phyloP scores from a whole-genome alignment of 2,888 invertebrate genomes.

The Mactromeris polynyma region DNA sequence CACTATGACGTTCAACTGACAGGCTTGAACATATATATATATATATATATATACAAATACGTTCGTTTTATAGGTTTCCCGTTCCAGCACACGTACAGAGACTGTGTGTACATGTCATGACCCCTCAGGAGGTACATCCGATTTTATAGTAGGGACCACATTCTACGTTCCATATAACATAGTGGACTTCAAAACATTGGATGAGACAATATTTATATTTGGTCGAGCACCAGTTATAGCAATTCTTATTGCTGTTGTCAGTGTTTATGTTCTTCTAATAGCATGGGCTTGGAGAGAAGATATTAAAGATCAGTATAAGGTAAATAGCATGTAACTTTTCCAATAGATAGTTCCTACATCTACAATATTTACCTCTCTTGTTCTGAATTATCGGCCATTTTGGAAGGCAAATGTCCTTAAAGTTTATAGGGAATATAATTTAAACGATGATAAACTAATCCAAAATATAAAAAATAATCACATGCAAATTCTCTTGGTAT shows the following conservation, averaged over 20 bases:
- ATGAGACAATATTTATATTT: neutral
- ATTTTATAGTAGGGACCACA: conserved; percentile 74
- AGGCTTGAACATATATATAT: too few relatives aligned
- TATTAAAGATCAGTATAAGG: conserved; percentile 66
- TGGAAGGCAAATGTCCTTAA: too few relatives aligned
- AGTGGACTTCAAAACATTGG: conserved; percentile 85
- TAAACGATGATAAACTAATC: too few relatives aligned
- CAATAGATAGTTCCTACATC: too few relatives aligned
- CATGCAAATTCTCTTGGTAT: too few relatives aligned
- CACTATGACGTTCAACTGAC: too few relatives aligned
- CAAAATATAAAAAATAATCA: too few relatives aligned
- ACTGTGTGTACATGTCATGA: conserved; percentile 70
- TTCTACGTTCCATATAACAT: conserved; percentile 85
- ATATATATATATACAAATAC: too few relatives aligned
- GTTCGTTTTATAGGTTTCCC: conserved; percentile 63
- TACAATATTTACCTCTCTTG: too few relatives aligned
- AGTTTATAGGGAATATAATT: too few relatives aligned
- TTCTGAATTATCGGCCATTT: too few relatives aligned
- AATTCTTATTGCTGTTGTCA: conserved; percentile 32
- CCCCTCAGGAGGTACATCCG: conserved; percentile 8
- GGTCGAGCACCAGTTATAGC: conserved; percentile 61
- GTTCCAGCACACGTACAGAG: conserved; percentile 60
- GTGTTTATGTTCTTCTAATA: conserved; percentile 47
- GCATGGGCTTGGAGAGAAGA: conserved; percentile 69
- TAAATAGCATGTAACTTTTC: too few relatives aligned